Base-by-base conservation (phyloP, 1,140 invertebrate species). In the Gyrodactylus bullatarudis region DNA sequence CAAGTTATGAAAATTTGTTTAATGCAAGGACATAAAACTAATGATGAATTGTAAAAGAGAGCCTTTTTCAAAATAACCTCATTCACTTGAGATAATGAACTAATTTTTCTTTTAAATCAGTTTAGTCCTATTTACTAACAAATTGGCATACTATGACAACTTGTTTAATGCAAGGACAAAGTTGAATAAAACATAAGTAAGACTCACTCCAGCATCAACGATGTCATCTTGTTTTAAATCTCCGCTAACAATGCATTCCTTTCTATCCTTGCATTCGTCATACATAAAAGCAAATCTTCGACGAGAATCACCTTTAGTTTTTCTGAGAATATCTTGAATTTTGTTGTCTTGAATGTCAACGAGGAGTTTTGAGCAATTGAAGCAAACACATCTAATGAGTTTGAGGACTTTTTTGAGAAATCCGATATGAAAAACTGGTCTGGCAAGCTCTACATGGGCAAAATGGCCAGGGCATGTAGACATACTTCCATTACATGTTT, bases 391-490 rank as follows among this genome's bases (percentile, higher is more conserved):
- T 80, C 92, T 83, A 2, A 96, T 80, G 74, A 96, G 87, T 83
- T 99, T 99, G 68, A 98, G 89, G 0, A 87, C 91, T 82, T 98
- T 98, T 73, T 89, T 91, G 23, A 99, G 84, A 78, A 97, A 99
- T 70, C 92, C 94, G 79, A 95, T 87, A 80, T 99, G 92, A 82
- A 91, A 99, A 1, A 99, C 94, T 23, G 95, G 95, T 81, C 98
- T 99, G 0, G 92, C 88, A 71, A 99, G 82, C 80, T 98, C 91
- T 75, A 99, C 88, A 79, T 99, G 95, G n/a, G 93, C 95, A 84
- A 99, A 99, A 81, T 99, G 95, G 0, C 95, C 95, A 21, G 93
- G 91, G 81, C 95, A 99, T 80, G 98, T 92, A 0, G 88, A 88
- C 88, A 96, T 91, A 77, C 91, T 95, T 23, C 87, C 93, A 72